Evolutionary conservation across 2,888 invertebrate genomes (phyloP).

Genomic region (Ametastegia equiseti): DNA sequence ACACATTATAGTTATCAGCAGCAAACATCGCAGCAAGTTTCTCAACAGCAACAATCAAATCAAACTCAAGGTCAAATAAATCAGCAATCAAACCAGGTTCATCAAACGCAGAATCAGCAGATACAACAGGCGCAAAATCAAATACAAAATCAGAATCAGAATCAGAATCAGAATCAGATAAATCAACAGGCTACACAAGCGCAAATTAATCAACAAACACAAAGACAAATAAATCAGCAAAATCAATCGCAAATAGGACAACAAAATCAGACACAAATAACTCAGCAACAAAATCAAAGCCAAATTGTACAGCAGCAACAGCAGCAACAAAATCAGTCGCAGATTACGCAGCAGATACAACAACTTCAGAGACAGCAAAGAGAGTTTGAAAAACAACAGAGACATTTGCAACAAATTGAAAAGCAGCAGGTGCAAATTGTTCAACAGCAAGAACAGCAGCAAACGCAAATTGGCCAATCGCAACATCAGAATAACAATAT

Average conservation of each 20-base stretch:
- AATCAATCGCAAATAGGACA: constrained; percentile 60
- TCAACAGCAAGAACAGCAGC: constrained; percentile 61
- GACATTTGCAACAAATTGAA: constrained; percentile 68
- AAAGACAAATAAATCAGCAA: constrained; percentile 43
- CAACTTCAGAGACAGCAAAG: constrained; percentile 63
- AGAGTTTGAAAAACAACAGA: constrained; percentile 67
- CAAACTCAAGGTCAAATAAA: constrained; percentile 68
- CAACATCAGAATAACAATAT: constrained; percentile 70
- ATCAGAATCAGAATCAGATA: constrained; percentile 50
- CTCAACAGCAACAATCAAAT: constrained; percentile 63
- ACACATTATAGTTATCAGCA: constrained; percentile 74
- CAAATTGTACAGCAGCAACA: constrained; percentile 57
- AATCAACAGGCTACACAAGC: constrained; percentile 23
- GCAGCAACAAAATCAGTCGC: constrained; percentile 59
- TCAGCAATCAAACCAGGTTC: constrained; percentile 60
- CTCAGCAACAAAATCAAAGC: constrained; percentile 60
- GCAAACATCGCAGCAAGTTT: constrained; percentile 70
- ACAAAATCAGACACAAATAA: constrained; percentile 70
- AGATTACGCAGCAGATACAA: constrained; percentile 59
- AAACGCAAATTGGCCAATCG: constrained; percentile 54
- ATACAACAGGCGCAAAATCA: constrained; percentile 64
- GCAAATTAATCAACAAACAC: constrained; percentile 32
- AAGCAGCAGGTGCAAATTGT: constrained; percentile 67
- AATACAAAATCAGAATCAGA: constrained; percentile 56
- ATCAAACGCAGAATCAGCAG: constrained; percentile 64